phyloP scores from a whole-genome alignment of 2,113 vertebrate species.

The Gymnocephalus cernua region DNA sequence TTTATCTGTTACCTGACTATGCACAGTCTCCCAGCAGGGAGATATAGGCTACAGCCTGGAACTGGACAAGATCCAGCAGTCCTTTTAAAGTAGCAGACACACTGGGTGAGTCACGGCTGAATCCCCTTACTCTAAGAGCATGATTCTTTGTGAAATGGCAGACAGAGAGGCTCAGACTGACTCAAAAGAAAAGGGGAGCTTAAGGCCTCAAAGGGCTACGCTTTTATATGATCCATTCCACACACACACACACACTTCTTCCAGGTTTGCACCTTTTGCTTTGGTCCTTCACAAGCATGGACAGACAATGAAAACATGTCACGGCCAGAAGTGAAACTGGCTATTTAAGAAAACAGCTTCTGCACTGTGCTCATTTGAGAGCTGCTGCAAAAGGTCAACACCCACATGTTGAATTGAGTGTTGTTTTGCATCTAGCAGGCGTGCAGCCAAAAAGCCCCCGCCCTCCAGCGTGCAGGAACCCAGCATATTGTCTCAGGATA shows the following conservation, averaged over 20 bases:
- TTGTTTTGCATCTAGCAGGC: constrained; percentile 37
- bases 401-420: constrained; percentile 35
- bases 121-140: not conserved
- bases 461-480: constrained; percentile 42
- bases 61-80: constrained; percentile 60
- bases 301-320: not conserved
- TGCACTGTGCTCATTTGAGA: constrained; percentile 2
- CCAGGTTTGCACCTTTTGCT: constrained; percentile 17
- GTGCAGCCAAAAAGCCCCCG: constrained; percentile 29
- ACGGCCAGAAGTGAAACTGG: not conserved
- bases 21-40: constrained; percentile 11
- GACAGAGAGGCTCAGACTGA: not conserved
- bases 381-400: constrained; percentile 23
- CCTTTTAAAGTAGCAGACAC: constrained; percentile 67
- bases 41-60: not conserved
- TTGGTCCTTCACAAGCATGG: not conserved
- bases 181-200: constrained; percentile 5
- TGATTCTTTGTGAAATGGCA: constrained; percentile 23
- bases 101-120: constrained; percentile 36
- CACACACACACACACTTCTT: constrained; percentile 2
- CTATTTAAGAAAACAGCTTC: not conserved
- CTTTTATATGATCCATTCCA: constrained; percentile 21
- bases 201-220: constrained; percentile 19
- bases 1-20: constrained; percentile 53
- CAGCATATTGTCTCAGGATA: constrained; percentile 47